Evolutionary conservation across 1,140 invertebrate genomes (phyloP).

Genomic region (Cheumatopsyche charites): DNA sequence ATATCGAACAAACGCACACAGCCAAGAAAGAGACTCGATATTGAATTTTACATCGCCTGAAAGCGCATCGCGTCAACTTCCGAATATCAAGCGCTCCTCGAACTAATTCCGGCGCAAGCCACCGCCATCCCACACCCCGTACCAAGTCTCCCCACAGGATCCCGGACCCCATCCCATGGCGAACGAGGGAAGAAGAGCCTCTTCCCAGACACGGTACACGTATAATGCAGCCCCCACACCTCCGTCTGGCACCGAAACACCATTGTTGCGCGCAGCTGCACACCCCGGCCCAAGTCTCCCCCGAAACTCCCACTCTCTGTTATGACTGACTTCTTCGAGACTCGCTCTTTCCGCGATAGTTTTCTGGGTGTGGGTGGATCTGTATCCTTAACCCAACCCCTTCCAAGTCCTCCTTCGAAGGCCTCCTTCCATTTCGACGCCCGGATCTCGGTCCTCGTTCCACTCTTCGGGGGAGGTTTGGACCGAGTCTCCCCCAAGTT

Average conservation of each 20-base stretch:
- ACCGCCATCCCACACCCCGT: background rate
- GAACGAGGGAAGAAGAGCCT: background rate
- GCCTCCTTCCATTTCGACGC: too few species aligned
- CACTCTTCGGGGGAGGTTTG: background rate
- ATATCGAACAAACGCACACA: too few species aligned
- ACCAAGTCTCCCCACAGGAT: background rate
- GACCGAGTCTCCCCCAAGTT: background rate
- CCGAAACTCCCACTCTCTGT: background rate
- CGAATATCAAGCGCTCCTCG: conserved; percentile 22
- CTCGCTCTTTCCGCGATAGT: conserved; percentile 24
- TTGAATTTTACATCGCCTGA: conserved; percentile 6
- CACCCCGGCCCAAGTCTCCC: background rate
- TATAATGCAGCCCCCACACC: background rate
- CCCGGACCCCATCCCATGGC: too few species aligned
- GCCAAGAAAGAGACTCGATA: background rate
- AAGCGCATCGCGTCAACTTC: conserved; percentile 17
- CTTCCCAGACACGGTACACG: too few species aligned
- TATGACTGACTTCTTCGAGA: conserved; percentile 33
- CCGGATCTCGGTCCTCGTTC: too few species aligned
- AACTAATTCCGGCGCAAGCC: conserved; percentile 19
- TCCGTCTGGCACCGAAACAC: conserved; percentile 2
- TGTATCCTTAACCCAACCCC: conserved; percentile 1
- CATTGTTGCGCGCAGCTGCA: conserved; percentile 27
- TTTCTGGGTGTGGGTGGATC: background rate
- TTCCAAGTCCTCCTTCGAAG: background rate